phyloP scores from a whole-genome alignment of 2,888 invertebrate species.

The Mallateleia sp. region DNA sequence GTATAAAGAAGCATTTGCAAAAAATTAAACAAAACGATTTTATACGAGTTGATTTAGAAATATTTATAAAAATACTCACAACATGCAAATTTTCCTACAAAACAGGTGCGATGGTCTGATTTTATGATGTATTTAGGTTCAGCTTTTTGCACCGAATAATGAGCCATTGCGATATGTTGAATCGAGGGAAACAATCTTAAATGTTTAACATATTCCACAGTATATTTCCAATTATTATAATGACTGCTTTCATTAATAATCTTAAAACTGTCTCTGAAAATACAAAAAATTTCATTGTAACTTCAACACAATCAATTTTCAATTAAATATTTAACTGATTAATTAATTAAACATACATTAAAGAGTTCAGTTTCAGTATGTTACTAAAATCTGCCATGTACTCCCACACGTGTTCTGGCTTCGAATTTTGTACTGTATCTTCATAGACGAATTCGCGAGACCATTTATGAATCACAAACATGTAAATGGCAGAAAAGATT shows the following conservation, averaged over 20 bases:
- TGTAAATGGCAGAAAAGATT: slow-evolving; percentile 80
- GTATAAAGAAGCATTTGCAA: too few species aligned
- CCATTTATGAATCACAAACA: slow-evolving; percentile 85
- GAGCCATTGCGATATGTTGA: slow-evolving; percentile 91
- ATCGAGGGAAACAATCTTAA: slow-evolving; percentile 92
- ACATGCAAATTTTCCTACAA: slow-evolving; percentile 91
- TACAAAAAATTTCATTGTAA: background rate
- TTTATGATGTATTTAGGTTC: slow-evolving; percentile 90
- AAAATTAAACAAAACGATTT: too few species aligned
- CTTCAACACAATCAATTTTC: background rate
- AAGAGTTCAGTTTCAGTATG: slow-evolving; percentile 93
- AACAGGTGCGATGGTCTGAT: slow-evolving; percentile 92
- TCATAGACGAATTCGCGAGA: slow-evolving; percentile 86
- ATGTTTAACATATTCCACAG: slow-evolving; percentile 92
- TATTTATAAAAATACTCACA: slow-evolving; percentile 91
- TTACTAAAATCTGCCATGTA: slow-evolving; percentile 94
- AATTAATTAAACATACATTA: slow-evolving; percentile 91
- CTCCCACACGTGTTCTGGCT: slow-evolving; percentile 93
- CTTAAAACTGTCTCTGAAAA: slow-evolving; percentile 91
- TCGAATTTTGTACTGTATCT: slow-evolving; percentile 90
- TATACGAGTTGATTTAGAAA: too few species aligned
- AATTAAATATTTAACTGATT: background rate
- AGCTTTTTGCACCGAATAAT: slow-evolving; percentile 91
- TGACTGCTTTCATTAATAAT: slow-evolving; percentile 92
- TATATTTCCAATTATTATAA: slow-evolving; percentile 93